phyloP scores from a whole-genome alignment of 2,888 invertebrate genomes.

The Linnaemya tessellans region DNA sequence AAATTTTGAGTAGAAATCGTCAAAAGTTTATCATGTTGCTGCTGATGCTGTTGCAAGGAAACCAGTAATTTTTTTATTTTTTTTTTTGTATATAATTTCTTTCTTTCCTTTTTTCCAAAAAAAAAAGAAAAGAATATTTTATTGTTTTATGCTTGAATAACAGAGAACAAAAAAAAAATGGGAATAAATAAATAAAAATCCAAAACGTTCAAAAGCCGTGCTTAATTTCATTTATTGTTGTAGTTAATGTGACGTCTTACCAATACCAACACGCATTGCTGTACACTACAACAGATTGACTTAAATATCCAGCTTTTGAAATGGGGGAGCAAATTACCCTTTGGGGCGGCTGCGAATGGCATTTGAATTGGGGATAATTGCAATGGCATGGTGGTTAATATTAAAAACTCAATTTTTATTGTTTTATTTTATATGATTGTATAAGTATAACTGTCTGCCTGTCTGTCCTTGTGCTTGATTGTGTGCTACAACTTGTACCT shows the following conservation, averaged over 20 bases:
- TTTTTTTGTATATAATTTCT: not conserved
- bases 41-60: conserved; percentile 34
- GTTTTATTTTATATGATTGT: conserved; percentile 37
- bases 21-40: conserved; percentile 57
- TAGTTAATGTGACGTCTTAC: conserved; percentile 52
- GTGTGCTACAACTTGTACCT: conserved; percentile 45
- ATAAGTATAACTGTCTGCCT: conserved; percentile 30
- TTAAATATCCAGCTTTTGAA: conserved; percentile 44
- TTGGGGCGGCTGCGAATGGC: conserved; percentile 77
- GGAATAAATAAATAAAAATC: conserved; percentile 11
- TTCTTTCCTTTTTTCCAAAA: not conserved
- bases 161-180: conserved; percentile 4
- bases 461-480: not conserved
- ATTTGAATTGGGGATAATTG: conserved; percentile 79
- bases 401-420: conserved; percentile 60
- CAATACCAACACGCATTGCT: not conserved
- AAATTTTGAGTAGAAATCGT: conserved; percentile 58
- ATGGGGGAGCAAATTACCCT: conserved; percentile 72
- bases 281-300: not conserved
- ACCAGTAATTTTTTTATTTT: conserved; percentile 38
- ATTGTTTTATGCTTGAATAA: conserved; percentile 44
- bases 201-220: conserved; percentile 19
- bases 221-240: conserved; percentile 53
- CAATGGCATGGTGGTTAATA: conserved; percentile 71
- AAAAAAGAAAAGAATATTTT: conserved; percentile 43